These are phyloP conservation scores for Atopsyche davidsoni DNA, from an alignment of 1,140 invertebrate species.

Conservation along the genomic window DNA sequence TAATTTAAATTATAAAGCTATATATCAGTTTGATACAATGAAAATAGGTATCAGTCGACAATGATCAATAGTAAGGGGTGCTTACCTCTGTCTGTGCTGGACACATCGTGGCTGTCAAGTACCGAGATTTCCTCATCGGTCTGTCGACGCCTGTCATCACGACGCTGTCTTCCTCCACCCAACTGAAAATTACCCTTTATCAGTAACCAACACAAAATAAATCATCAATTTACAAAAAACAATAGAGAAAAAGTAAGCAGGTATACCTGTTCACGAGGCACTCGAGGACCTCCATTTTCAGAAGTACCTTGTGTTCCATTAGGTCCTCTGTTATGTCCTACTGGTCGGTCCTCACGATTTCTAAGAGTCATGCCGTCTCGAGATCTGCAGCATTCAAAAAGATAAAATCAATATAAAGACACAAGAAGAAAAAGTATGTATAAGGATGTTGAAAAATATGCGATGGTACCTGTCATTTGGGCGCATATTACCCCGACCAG, in stretches of 20 bases:
- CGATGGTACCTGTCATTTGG: constrained; percentile 25
- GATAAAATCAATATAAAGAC: not conserved
- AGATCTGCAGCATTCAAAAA: constrained; percentile 13
- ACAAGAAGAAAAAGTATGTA: not conserved
- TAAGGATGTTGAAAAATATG: not conserved
- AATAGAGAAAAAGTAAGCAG: too few species aligned
- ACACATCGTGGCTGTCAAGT: constrained; percentile 69
- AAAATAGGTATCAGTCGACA: too few species aligned
- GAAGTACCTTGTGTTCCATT: constrained; percentile 10
- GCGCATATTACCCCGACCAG: constrained; percentile 28
- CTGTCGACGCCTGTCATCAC: constrained; percentile 60
- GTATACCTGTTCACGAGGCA: constrained; percentile 18
- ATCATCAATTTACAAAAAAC: constrained; percentile 1
- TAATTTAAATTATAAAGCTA: too few species aligned
- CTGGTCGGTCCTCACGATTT: constrained; percentile 15
- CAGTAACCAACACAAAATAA: not conserved
- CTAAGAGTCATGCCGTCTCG: constrained; percentile 21
- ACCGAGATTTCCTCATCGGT: constrained; percentile 75
- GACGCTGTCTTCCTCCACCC: constrained; percentile 41
- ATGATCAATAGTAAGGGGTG: too few species aligned
- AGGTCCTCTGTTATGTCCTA: constrained; percentile 1
- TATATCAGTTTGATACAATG: too few species aligned
- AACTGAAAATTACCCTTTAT: constrained; percentile 5
- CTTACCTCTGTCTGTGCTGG: constrained; percentile 71
- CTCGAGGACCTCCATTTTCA: constrained; percentile 24